A percentile compares a stretch with the other conserved stretches of the same genome.
phyloP scores from a whole-genome alignment of 2,888 invertebrate species.

The Minunthozetes semirufus region DNA sequence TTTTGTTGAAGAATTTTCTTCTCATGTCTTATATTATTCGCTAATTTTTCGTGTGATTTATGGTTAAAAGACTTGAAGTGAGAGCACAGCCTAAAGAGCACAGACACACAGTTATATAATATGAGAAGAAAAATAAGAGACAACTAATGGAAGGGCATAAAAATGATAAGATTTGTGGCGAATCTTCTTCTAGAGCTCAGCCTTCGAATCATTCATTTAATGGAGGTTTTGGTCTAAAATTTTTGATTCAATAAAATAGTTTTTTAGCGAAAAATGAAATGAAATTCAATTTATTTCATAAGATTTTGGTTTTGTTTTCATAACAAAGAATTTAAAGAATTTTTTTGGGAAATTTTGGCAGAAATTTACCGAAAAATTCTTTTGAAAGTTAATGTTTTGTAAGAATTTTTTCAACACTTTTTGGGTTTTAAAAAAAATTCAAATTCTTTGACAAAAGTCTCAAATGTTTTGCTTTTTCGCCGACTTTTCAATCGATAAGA shows the following conservation, averaged over 20 bases:
- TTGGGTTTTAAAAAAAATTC: too few relatives aligned
- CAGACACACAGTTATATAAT: too few relatives aligned
- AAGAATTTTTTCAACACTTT: too few relatives aligned
- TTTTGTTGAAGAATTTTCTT: background rate
- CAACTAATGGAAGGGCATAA: background rate
- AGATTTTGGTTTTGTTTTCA: too few relatives aligned
- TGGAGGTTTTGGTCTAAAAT: background rate
- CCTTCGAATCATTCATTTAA: background rate
- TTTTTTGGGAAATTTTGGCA: background rate
- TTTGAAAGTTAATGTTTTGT: too few relatives aligned
- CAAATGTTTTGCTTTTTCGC: too few relatives aligned
- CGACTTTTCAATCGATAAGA: too few relatives aligned
- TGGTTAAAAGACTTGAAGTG: background rate
- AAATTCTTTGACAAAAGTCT: too few relatives aligned
- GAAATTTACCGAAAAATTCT: too few relatives aligned
- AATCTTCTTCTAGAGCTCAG: background rate
- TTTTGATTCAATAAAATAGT: background rate
- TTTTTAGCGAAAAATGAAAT: background rate
- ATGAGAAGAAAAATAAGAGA: background rate
- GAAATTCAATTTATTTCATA: background rate
- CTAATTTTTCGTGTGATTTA: background rate
- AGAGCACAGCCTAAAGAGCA: background rate
- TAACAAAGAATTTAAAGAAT: background rate
- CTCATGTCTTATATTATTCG: background rate
- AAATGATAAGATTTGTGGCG: background rate